Conservation (phyloP, 2,113 vertebrate species). For the Alaudala cheleensis region DNA sequence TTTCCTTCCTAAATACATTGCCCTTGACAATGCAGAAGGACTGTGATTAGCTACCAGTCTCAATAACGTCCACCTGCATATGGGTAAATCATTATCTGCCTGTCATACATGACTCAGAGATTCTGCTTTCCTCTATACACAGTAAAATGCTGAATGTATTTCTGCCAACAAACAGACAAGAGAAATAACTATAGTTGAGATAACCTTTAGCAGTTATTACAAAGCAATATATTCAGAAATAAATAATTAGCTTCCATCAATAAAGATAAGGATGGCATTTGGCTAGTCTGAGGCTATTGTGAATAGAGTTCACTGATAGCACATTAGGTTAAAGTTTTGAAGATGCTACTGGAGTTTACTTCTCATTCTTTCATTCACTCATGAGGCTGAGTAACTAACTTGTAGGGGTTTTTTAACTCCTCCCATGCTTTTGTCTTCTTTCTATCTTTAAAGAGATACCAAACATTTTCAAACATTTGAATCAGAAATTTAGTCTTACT, state of each 20-base stretch:
- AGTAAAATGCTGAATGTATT: background rate
- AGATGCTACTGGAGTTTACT: background rate
- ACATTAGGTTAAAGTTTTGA: background rate
- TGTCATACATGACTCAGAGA: background rate
- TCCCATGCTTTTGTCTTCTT: background rate
- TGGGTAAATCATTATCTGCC: background rate
- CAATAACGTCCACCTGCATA: background rate
- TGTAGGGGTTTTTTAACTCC: background rate
- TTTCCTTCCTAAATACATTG: background rate
- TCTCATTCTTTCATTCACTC: background rate
- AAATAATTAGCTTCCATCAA: background rate
- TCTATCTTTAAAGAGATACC: background rate
- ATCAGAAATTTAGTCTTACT: background rate
- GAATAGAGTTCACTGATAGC: background rate
- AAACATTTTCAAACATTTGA: background rate
- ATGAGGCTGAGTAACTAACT: background rate
- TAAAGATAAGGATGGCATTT: background rate
- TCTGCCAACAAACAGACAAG: background rate
- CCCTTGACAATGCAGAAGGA: background rate
- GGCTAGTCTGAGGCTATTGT: background rate
- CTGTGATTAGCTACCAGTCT: background rate
- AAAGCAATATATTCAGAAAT: background rate
- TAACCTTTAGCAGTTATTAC: background rate
- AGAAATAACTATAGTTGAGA: background rate
- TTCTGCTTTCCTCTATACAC: background rate